A percentile compares a stretch with the other conserved stretches of the same genome.
phyloP scores from a whole-genome alignment of 2,888 invertebrate species.

The Auanema sp. region DNA sequence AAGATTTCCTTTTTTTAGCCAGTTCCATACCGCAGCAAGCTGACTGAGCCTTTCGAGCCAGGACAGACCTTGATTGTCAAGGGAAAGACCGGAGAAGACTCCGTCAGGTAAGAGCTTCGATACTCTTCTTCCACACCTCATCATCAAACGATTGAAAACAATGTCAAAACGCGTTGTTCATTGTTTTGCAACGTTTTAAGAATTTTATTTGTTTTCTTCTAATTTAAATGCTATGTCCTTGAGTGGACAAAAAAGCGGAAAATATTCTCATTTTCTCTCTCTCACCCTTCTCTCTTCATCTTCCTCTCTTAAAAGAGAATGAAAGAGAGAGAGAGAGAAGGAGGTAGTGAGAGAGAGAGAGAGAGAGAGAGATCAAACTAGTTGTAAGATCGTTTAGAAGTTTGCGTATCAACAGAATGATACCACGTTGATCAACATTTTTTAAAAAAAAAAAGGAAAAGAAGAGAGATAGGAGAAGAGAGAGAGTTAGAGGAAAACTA shows the following conservation, averaged over 20 bases:
- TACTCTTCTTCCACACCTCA: background rate
- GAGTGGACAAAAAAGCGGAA: no score
- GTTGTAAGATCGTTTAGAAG: no score
- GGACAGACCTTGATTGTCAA: constrained; percentile 62
- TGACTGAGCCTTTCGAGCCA: constrained; percentile 60
- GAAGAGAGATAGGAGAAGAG: background rate
- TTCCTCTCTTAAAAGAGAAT: no score
- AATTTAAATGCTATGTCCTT: no score
- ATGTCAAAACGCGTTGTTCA: background rate
- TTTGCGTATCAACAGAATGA: no score
- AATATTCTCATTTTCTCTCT: no score
- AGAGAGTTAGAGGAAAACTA: background rate
- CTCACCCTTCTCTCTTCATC: no score
- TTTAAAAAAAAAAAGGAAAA: background rate
- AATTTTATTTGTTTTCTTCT: no score
- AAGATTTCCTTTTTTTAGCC: constrained; percentile 39
- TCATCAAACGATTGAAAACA: constrained; percentile 1
- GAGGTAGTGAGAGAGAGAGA: background rate
- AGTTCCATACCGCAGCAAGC: constrained; percentile 60
- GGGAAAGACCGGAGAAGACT: constrained; percentile 59
- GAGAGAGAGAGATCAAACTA: background rate
- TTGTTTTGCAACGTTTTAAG: background rate
- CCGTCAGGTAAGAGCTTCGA: constrained; percentile 38
- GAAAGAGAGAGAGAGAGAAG: background rate
- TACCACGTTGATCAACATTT: background rate